A percentile compares a stretch with the other conserved stretches of the same genome.
Evolutionary conservation across 2,888 invertebrate species (phyloP).

Genomic region (Platycnemis pennipes): DNA sequence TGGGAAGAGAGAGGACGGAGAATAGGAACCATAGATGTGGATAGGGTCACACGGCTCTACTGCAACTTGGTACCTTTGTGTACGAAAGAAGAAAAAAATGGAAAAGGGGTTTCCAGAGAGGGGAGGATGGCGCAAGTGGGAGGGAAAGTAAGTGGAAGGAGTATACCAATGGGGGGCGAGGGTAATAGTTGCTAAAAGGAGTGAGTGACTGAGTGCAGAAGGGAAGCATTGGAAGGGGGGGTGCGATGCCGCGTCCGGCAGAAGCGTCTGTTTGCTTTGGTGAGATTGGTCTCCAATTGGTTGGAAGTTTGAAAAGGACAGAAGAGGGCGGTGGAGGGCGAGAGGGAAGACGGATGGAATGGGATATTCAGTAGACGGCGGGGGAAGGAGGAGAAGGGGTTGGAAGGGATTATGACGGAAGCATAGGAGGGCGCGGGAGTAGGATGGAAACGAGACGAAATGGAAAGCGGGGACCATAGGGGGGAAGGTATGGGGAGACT

Average conservation of each 20-base stretch:
- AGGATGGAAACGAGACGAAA: neutral
- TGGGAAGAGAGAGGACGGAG: neutral
- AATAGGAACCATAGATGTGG: neutral
- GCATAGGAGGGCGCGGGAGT: neutral
- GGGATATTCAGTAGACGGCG: constrained; percentile 31
- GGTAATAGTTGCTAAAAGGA: constrained; percentile 41
- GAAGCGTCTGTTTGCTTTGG: constrained; percentile 63
- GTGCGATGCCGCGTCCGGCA: neutral
- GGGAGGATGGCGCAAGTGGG: neutral
- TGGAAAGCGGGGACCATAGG: neutral
- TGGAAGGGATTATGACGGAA: neutral
- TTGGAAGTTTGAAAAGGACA: constrained; percentile 41
- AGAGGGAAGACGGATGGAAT: neutral
- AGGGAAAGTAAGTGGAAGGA: neutral
- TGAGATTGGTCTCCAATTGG: constrained; percentile 63
- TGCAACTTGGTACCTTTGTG: neutral
- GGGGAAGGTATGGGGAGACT: neutral
- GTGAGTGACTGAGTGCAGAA: neutral
- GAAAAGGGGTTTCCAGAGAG: neutral
- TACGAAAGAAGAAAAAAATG: neutral
- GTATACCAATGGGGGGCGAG: neutral
- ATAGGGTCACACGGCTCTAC: neutral
- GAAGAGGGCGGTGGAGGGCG: neutral
- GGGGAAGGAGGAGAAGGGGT: neutral
- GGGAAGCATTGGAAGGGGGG: neutral